phyloP scores from a whole-genome alignment of 1,140 invertebrate genomes.

The Dinoponera quadriceps region DNA sequence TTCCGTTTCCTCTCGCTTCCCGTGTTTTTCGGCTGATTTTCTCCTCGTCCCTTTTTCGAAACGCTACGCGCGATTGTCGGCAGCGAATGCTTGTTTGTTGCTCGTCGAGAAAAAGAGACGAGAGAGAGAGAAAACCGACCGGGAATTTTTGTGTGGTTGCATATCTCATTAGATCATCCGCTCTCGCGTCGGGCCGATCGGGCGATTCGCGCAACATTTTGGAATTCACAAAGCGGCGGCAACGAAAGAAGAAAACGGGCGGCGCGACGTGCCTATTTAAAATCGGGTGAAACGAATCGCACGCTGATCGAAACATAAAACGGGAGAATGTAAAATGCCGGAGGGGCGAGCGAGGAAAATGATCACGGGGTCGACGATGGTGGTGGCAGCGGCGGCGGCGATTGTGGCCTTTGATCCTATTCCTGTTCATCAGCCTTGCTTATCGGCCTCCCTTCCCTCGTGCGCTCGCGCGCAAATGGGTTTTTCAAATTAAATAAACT shows the following conservation, averaged over 20 bases:
- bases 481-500: constrained; percentile 72
- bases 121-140: not conserved
- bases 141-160: constrained; percentile 13
- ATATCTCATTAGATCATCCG: not conserved
- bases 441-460: constrained; percentile 52
- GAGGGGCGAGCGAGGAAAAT: constrained; percentile 30
- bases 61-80: not conserved
- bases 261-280: not conserved
- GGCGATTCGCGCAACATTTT: not conserved
- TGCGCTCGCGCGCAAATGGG: constrained; percentile 57
- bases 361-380: not conserved
- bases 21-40: not conserved
- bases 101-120: not conserved
- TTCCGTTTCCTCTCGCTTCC: not conserved
- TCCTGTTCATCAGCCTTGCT: constrained; percentile 62
- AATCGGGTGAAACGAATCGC: not conserved
- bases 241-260: not conserved
- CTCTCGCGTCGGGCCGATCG: not conserved
- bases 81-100: not conserved
- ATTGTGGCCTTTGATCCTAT: constrained; percentile 67
- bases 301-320: not conserved
- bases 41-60: not conserved
- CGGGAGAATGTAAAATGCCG: not conserved
- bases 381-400: not conserved
- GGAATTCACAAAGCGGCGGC: not conserved